Base-by-base conservation (phyloP, 2,113 vertebrate species). In the Eulacestoma nigropectus region DNA sequence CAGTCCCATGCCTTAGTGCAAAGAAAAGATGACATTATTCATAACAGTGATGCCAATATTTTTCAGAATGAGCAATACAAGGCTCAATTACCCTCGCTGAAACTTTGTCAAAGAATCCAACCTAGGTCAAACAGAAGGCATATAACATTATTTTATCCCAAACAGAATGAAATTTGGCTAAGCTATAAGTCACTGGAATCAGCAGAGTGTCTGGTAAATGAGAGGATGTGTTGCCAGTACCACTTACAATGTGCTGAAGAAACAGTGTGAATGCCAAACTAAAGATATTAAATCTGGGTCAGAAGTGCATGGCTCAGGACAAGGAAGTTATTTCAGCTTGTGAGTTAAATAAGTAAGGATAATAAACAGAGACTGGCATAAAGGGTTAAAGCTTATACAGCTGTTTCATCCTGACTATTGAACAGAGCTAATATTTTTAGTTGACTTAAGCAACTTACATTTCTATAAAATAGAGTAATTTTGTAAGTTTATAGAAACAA, bases 381-480 rank as follows among this genome's bases (percentile, higher is more conserved):
- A 96, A 93, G 93, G 57, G 91, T 93, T 96, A 96, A 96, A 94
- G 70, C 86, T 91, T 82, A 79, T 57, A 56, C 74, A 94, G 70
- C 46, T 82, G 44, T 87, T 96, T 75, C 46, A 73, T 78, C 77
- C 35, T 50, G 41, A 49, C n/a, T n/a, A 8, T 56, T 79, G 53
- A 87, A 87, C 18, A 50, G 46, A 76, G 33, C 53, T 89, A 82
- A 50, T 62, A 69, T 69, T 84, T 63, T 78, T 72, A 89, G 32
- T 84, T 87, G 53, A 87, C 46, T 85, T 79, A 69, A 76, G 62
- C 0, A 0, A 93, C 57, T 93, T 68, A 60, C 8, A n/a, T 82
- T 87, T 64, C 62, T 84, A 52, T 60, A 79, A 60, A 89, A 87
- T 20, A 83, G 17, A 10, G 14, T 29, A 41, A 91, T 87, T 89